A percentile compares a stretch with the other conserved stretches of the same genome.
Evolutionary conservation across 2,888 invertebrate species (phyloP).

Genomic region (Eilema caniola): DNA sequence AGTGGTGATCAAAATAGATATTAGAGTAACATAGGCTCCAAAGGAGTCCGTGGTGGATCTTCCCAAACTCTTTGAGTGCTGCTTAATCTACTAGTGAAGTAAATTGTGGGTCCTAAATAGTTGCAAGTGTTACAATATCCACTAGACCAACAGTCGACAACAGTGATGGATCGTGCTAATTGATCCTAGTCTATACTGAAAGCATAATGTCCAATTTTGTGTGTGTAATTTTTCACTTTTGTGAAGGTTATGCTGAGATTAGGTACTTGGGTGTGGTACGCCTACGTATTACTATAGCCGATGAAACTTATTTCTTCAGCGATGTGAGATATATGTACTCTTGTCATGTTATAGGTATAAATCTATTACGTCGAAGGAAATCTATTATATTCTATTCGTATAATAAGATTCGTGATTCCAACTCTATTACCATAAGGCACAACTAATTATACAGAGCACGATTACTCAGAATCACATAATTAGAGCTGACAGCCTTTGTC

Average conservation of each 20-base stretch:
- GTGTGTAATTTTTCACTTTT: background rate
- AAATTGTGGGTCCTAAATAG: too few relatives aligned
- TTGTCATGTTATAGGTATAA: background rate
- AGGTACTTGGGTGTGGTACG: too few relatives aligned
- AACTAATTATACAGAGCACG: constrained; percentile 43
- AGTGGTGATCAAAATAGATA: background rate
- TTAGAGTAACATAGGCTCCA: too few relatives aligned
- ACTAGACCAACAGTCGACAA: too few relatives aligned
- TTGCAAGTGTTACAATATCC: too few relatives aligned
- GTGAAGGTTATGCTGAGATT: too few relatives aligned
- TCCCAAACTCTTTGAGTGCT: too few relatives aligned
- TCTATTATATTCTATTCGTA: constrained; percentile 21
- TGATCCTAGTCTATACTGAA: too few relatives aligned
- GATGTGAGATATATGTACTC: background rate
- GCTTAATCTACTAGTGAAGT: too few relatives aligned
- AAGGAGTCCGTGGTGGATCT: too few relatives aligned
- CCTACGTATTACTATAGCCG: background rate
- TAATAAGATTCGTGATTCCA: constrained; percentile 51
- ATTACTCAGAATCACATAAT: constrained; percentile 38
- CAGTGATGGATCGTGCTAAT: too few relatives aligned
- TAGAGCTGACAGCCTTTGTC: background rate
- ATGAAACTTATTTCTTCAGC: background rate
- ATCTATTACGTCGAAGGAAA: constrained; percentile 30
- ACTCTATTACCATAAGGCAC: constrained; percentile 32
- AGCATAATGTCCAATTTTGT: background rate